These are phyloP conservation scores for Congeria kusceri DNA, from an alignment of 2,888 invertebrate genomes.

Conservation along the genomic window DNA sequence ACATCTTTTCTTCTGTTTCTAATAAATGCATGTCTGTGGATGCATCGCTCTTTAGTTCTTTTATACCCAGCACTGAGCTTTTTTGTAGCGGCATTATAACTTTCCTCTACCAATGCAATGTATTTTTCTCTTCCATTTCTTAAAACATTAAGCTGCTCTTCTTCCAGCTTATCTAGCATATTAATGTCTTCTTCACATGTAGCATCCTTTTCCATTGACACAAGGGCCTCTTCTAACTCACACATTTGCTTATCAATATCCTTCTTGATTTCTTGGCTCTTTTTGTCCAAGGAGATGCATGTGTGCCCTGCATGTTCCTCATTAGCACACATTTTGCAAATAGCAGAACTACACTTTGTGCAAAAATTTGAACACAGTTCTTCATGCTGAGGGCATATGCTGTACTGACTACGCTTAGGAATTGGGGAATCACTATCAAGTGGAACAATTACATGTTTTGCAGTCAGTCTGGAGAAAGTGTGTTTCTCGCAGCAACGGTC, in stretches of 20 bases:
- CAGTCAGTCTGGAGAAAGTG: constrained; percentile 63
- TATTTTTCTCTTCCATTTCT: constrained; percentile 19
- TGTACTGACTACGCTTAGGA: neutral
- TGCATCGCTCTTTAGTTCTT: constrained; percentile 15
- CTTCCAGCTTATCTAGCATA: constrained; percentile 25
- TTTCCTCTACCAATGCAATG: constrained; percentile 36
- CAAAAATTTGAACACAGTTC: constrained; percentile 41
- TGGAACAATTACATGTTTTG: constrained; percentile 59
- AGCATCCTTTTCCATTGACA: constrained; percentile 12
- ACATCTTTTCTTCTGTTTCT: constrained; percentile 2
- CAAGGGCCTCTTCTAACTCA: constrained; percentile 12
- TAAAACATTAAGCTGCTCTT: constrained; percentile 26
- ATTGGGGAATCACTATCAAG: constrained; percentile 12
- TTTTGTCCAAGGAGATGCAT: constrained; percentile 16
- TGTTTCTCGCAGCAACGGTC: constrained; percentile 65
- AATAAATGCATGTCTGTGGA: constrained; percentile 14
- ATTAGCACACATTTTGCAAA: constrained; percentile 62
- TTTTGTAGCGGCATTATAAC: constrained; percentile 25
- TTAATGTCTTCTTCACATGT: constrained; percentile 12
- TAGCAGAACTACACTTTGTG: constrained; percentile 46
- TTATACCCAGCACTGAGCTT: constrained; percentile 20
- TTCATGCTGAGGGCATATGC: neutral
- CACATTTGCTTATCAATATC: constrained; percentile 22
- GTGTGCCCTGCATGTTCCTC: constrained; percentile 46
- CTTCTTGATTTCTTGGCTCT: constrained; percentile 11